phyloP scores from a whole-genome alignment of 2,797 vertebrate genomes.

The Dicrostonyx torquatus region DNA sequence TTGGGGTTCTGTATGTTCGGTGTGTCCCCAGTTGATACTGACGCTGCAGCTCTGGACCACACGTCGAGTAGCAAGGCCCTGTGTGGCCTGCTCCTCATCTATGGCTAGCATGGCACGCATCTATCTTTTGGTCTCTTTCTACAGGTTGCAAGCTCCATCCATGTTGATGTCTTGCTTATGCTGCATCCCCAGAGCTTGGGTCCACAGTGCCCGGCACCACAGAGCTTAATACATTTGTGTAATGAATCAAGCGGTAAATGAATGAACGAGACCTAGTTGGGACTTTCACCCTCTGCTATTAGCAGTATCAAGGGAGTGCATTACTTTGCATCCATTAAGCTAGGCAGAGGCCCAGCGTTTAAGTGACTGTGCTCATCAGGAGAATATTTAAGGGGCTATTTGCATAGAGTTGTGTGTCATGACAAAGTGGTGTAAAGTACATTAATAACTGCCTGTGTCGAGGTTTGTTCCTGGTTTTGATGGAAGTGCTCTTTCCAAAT shows the following conservation, averaged over 20 bases:
- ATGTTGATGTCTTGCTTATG: not conserved
- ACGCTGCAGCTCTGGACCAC: not conserved
- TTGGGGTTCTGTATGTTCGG: not conserved
- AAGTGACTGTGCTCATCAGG: not conserved
- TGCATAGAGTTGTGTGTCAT: constrained; percentile 6
- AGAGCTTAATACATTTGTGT: not conserved
- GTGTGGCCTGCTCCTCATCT: not conserved
- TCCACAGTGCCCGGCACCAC: not conserved
- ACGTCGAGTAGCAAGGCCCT: no score
- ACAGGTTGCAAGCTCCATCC: not conserved
- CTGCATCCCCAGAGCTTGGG: not conserved
- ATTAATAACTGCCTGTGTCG: constrained; percentile 27
- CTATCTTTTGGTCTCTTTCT: not conserved
- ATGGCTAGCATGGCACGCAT: not conserved
- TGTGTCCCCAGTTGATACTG: not conserved
- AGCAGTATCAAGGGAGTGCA: not conserved
- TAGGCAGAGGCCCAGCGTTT: not conserved
- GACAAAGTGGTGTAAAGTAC: constrained; percentile 34
- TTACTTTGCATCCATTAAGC: constrained; percentile 26
- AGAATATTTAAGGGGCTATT: constrained; percentile 41
- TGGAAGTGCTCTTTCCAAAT: constrained; percentile 52
- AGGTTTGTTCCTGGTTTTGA: constrained; percentile 35
- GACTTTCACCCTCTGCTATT: not conserved
- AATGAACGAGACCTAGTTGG: not conserved
- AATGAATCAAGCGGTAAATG: not conserved